phyloP scores from a whole-genome alignment of 2,113 vertebrate species.

The Neotragus pygmaeus region DNA sequence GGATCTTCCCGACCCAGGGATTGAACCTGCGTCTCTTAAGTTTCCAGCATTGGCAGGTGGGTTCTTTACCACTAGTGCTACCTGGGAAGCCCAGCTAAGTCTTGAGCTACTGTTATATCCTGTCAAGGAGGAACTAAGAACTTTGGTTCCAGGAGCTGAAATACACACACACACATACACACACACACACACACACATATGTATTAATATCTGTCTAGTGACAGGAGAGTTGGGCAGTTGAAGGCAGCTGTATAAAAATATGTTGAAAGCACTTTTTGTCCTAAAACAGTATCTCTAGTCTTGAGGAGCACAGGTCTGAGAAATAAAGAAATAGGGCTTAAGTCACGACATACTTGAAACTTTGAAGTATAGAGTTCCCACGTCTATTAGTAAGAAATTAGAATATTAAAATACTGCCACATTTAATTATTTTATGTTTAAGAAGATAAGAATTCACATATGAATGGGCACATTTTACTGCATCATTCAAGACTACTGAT shows the following conservation, averaged over 20 bases:
- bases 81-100: neutral
- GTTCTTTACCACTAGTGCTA: neutral
- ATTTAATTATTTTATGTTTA: neutral
- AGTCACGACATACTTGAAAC: slow-evolving; percentile 9
- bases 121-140: neutral
- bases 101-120: neutral
- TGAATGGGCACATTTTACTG: neutral
- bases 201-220: neutral
- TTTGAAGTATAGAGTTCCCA: neutral
- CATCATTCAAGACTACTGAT: neutral
- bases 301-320: neutral
- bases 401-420: neutral
- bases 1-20: neutral
- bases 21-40: neutral
- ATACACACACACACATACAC: too few relatives aligned
- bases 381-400: neutral
- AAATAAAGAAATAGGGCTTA: neutral
- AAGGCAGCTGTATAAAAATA: neutral
- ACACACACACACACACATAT: too few relatives aligned
- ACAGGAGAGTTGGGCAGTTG: neutral
- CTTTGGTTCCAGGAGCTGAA: neutral
- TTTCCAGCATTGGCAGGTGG: neutral
- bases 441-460: neutral
- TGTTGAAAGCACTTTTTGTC: neutral
- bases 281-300: slow-evolving; percentile 6